A percentile compares a stretch with the other conserved stretches of the same genome.
These are phyloP conservation scores for Haliclona indistincta DNA, from an alignment of 37 sponge, comb jelly and placozoan species.

Conservation along the genomic window DNA sequence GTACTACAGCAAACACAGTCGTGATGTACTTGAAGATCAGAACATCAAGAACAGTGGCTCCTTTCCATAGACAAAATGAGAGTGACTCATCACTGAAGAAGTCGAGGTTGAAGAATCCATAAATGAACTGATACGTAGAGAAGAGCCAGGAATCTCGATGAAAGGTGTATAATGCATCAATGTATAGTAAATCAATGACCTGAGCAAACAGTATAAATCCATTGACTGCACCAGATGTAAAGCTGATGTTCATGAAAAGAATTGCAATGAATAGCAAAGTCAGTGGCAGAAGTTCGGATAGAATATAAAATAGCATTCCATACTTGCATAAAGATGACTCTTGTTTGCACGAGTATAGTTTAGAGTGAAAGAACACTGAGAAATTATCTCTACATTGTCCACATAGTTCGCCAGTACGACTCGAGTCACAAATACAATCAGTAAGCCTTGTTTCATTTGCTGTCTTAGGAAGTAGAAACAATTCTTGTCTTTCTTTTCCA, in stretches of 20 bases:
- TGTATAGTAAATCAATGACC: conserved; percentile 10
- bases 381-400: conserved; percentile 12
- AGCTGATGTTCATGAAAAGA: conserved; percentile 27
- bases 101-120: conserved; percentile 42
- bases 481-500: too few species aligned
- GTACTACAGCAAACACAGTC: conserved; percentile 11
- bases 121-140: conserved; percentile 8
- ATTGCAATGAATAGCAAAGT: conserved; percentile 16
- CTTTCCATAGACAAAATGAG: conserved; percentile 37
- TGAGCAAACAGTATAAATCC: conserved; percentile 49
- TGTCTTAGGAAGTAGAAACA: too few species aligned
- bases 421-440: conserved; percentile 6
- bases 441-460: too few species aligned
- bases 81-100: conserved; percentile 19
- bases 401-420: conserved; percentile 29
- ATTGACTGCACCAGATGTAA: conserved; percentile 30
- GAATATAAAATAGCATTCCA: conserved; percentile 28
- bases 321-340: not conserved
- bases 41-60: conserved; percentile 19
- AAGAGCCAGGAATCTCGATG: not conserved
- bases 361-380: conserved; percentile 34
- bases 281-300: conserved; percentile 48
- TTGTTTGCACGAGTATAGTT: conserved; percentile 5
- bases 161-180: not conserved
- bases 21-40: conserved; percentile 48